Conservation (phyloP, 2,113 vertebrate species). For the Scomber scombrus region DNA sequence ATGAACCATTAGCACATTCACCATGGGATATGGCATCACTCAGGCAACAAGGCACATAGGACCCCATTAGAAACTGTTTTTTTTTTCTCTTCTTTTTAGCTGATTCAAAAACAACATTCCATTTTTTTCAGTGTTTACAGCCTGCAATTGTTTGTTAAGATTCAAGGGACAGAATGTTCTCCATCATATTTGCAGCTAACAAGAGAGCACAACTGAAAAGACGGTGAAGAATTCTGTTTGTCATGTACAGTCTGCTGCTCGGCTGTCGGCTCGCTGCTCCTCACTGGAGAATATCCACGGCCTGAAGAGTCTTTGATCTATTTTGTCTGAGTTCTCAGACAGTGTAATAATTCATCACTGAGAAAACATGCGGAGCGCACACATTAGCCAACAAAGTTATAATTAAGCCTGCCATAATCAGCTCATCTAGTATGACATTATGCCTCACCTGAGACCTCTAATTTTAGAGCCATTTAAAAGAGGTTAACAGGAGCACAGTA, state of each 20-base stretch:
- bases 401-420: slow-evolving; percentile 80
- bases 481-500: slow-evolving; percentile 76
- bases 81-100: slow-evolving; percentile 46
- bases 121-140: slow-evolving; percentile 43
- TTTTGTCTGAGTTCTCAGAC: slow-evolving; percentile 70
- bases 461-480: slow-evolving; percentile 80
- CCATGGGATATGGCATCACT: slow-evolving; percentile 81
- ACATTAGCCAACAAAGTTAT: slow-evolving; percentile 77
- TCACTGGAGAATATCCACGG: slow-evolving; percentile 41
- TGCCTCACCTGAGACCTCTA: slow-evolving; percentile 80
- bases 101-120: slow-evolving; percentile 73
- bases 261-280: slow-evolving; percentile 32
- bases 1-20: slow-evolving; percentile 81
- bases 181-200: slow-evolving; percentile 37
- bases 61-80: slow-evolving; percentile 83
- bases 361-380: slow-evolving; percentile 65
- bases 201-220: slow-evolving; percentile 46
- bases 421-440: slow-evolving; percentile 79
- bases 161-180: slow-evolving; percentile 49
- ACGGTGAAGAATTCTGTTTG: slow-evolving; percentile 53
- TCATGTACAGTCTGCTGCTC: slow-evolving; percentile 42
- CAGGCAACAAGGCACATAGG: slow-evolving; percentile 84
- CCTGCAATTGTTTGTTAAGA: slow-evolving; percentile 55
- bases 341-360: slow-evolving; percentile 56
- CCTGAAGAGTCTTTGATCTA: slow-evolving; percentile 65